These are phyloP conservation scores for Heteromyza rotundicornis DNA, from an alignment of 2,888 invertebrate species.

Conservation along the genomic window DNA sequence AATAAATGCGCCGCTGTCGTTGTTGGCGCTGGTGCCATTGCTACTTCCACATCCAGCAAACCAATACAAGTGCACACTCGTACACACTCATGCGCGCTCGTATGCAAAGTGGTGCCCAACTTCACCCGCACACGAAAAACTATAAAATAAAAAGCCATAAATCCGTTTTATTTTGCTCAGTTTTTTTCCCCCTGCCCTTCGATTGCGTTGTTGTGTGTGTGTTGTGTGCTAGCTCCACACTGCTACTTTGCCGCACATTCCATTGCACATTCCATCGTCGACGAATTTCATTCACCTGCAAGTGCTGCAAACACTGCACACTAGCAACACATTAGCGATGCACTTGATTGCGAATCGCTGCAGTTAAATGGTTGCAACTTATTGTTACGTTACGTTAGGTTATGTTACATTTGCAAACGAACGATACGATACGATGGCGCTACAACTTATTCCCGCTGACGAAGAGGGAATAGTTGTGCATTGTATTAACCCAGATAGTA, in stretches of 20 bases:
- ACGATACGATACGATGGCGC: too few relatives aligned
- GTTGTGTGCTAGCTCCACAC: neutral
- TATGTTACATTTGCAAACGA: too few relatives aligned
- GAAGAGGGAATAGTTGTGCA: too few relatives aligned
- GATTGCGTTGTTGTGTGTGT: neutral
- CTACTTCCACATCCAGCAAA: too few relatives aligned
- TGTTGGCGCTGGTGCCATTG: neutral
- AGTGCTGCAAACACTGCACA: too few relatives aligned
- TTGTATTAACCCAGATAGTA: conserved; percentile 19
- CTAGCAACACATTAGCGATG: conserved; percentile 20
- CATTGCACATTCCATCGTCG: too few relatives aligned
- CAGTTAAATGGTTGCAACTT: conserved; percentile 19
- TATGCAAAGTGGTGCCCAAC: neutral
- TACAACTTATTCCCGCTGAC: neutral
- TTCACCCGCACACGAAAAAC: neutral
- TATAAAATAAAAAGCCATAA: neutral
- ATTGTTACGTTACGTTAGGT: conserved; percentile 19
- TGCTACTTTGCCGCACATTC: too few relatives aligned
- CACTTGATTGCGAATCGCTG: conserved; percentile 5
- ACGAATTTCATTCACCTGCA: neutral
- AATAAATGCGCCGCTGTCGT: neutral
- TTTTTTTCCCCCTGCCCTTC: too few relatives aligned
- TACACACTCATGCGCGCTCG: too few relatives aligned
- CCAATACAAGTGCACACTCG: too few relatives aligned
- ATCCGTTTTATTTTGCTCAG: too few relatives aligned